These are phyloP conservation scores for Metopia argyrocephala DNA, from an alignment of 2,888 invertebrate species.

Conservation along the genomic window DNA sequence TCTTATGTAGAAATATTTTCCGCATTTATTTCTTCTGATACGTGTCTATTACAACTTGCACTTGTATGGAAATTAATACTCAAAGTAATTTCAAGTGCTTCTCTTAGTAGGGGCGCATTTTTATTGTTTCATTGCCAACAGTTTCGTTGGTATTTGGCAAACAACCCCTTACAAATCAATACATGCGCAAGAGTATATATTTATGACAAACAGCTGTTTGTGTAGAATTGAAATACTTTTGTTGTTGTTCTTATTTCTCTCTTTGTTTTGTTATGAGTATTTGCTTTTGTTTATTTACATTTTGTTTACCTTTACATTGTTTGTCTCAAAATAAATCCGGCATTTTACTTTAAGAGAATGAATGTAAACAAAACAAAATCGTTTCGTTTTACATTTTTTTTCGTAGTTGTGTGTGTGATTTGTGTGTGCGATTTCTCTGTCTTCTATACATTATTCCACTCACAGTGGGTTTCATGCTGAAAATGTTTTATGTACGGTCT, in stretches of 20 bases:
- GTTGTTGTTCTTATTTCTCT: background rate
- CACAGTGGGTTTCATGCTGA: constrained; percentile 7
- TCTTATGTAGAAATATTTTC: background rate
- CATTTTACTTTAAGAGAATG: constrained; percentile 13
- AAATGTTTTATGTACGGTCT: no score
- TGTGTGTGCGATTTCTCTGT: background rate
- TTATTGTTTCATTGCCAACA: constrained; percentile 24
- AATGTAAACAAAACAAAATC: constrained; percentile 55
- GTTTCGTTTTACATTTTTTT: constrained; percentile 26
- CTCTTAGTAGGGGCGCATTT: constrained; percentile 49
- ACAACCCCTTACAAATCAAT: constrained; percentile 66
- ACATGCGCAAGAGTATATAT: constrained; percentile 67
- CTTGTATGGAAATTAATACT: constrained; percentile 47
- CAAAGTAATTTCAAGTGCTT: constrained; percentile 43
- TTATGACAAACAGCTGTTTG: constrained; percentile 67
- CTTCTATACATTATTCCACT: no score
- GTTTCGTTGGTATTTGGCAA: constrained; percentile 15
- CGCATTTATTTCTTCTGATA: constrained; percentile 9
- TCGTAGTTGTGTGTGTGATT: no score
- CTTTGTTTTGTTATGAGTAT: constrained; percentile 3
- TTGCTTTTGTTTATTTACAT: constrained; percentile 35
- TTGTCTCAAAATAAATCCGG: constrained; percentile 57
- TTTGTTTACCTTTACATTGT: constrained; percentile 14
- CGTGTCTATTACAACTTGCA: constrained; percentile 53
- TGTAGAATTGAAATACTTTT: constrained; percentile 57